Base-by-base conservation (phyloP, 2,888 invertebrate genomes). In the Phanerotoma sp. region DNA sequence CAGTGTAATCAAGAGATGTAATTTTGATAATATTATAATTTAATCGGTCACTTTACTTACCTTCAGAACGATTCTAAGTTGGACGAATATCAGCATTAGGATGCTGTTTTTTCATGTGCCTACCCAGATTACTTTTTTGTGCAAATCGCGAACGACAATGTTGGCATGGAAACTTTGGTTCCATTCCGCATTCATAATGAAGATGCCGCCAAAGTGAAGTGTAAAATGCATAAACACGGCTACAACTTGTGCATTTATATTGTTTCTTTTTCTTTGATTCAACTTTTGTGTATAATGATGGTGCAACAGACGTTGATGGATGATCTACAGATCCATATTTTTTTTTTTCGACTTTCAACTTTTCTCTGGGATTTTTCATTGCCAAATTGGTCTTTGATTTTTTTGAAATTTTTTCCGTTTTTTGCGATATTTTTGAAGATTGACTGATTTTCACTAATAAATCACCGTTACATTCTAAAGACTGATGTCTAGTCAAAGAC, bases 131-230 rank as follows among this genome's bases (percentile, higher is more conserved):
- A 68, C 79, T 80, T 68, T 81, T 82, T 74, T 84, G 79, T 15
- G 81, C 78, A 38, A 81, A 86, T 67, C 81, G 82, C 66, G 81
- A 81, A 63, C 80, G 80, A 72, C 85, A 86, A 63, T 83, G 78
- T 42, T 80, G 79, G 62, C 86, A 86, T 54, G 80, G 79, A 69
- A 85, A 84, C 64, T 81, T 81, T 0, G 85, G 85, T 62, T 83
- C 84, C 54, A 80, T 77, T 3, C 83, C 83, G 65, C 84, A 84
- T 64, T 84, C 84, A 67, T 83, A 83, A 48, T 83, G 62, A 28
- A 67, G 64, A 44, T 73, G 73, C 33, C 75, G 67, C 73, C 74
- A 75, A 0, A 77, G 55, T 0, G 75, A 75, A 1, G 74, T 75
- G 52, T 74, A 73, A 20, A 74, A 72, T 0, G 72, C 66, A 50